These are phyloP conservation scores for Noctilio leporinus DNA, from an alignment of 2,113 vertebrate genomes.

Conservation along the genomic window DNA sequence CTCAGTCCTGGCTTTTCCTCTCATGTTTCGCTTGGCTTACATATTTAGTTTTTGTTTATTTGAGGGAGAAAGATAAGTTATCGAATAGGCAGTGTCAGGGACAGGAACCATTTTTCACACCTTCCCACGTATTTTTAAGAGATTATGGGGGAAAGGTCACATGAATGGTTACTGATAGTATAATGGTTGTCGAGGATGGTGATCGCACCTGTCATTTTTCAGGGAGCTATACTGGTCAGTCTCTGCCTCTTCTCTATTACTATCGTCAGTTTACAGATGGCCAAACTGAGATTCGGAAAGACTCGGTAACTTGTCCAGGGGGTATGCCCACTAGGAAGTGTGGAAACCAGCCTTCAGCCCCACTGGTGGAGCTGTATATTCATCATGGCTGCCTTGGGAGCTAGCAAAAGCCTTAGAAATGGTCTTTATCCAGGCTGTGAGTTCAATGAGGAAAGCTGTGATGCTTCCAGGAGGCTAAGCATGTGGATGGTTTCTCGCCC, in stretches of 20 bases:
- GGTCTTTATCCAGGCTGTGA: slow-evolving; percentile 50
- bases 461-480: not conserved
- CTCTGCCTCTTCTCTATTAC: not conserved
- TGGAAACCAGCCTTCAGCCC: not conserved
- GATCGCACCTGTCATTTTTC: not conserved
- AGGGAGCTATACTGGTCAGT: accelerated
- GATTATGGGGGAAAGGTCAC: no score
- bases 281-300: not conserved
- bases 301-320: not conserved
- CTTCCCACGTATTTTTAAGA: not conserved
- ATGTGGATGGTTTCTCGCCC: not conserved
- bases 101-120: not conserved
- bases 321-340: not conserved
- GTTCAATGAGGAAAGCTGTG: slow-evolving; percentile 56
- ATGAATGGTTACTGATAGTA: not conserved
- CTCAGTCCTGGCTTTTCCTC: slow-evolving; percentile 77
- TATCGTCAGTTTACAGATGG: not conserved
- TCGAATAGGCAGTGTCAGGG: not conserved
- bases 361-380: no score
- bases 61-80: not conserved
- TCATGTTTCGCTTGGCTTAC: slow-evolving; percentile 75
- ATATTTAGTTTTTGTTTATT: slow-evolving; percentile 51
- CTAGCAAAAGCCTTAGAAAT: not conserved
- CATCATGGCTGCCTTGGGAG: not conserved
- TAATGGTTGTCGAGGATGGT: accelerated